Conservation (phyloP, 2,113 vertebrate species). For the Mormyrus lacerda region DNA sequence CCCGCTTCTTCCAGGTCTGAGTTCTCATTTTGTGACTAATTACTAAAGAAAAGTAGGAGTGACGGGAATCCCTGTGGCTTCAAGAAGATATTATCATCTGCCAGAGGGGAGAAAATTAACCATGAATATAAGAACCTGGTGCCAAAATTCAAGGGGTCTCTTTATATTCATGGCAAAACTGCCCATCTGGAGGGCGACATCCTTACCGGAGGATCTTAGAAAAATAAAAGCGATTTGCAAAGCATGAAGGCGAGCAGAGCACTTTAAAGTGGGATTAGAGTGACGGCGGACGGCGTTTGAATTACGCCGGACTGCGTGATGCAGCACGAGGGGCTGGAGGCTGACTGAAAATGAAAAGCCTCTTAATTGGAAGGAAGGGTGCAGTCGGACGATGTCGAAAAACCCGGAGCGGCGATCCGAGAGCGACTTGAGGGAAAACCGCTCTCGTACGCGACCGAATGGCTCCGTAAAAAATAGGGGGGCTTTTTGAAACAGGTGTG, state of each 20-base stretch:
- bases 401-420: background rate
- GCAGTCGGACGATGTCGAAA: background rate
- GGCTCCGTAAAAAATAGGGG: background rate
- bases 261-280: background rate
- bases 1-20: background rate
- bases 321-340: background rate
- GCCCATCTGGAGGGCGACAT: background rate
- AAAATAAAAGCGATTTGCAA: background rate
- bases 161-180: background rate
- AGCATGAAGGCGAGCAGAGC: background rate
- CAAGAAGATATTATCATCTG: slow-evolving; percentile 8
- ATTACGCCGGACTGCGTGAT: background rate
- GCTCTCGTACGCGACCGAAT: background rate
- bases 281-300: background rate
- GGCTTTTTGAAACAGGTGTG: background rate
- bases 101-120: background rate
- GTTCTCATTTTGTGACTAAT: background rate
- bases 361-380: slow-evolving; percentile 24
- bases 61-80: background rate
- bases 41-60: background rate
- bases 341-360: slow-evolving; percentile 41
- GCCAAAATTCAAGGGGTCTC: background rate
- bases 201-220: background rate
- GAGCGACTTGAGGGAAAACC: background rate
- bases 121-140: background rate